phyloP scores from a whole-genome alignment of 2,888 invertebrate genomes.

The Myopa tessellatipennis region DNA sequence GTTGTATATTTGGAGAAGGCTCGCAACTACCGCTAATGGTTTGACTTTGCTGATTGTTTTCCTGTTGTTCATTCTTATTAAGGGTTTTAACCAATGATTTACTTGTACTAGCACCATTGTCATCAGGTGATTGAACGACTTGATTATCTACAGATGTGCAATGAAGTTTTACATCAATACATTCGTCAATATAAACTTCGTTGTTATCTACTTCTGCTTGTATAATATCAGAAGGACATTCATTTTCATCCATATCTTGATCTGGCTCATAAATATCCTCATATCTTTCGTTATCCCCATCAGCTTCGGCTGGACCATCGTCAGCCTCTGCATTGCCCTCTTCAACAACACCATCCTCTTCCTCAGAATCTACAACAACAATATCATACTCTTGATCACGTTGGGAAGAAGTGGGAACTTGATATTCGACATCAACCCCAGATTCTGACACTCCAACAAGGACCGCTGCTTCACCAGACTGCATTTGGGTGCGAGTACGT shows the following conservation, averaged over 20 bases:
- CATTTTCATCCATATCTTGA: slow-evolving; percentile 72
- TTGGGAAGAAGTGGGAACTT: slow-evolving; percentile 88
- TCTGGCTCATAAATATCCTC: slow-evolving; percentile 70
- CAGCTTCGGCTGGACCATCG: slow-evolving; percentile 68
- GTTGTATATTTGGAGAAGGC: slow-evolving; percentile 65
- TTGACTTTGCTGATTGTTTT: slow-evolving; percentile 73
- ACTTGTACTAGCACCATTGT: slow-evolving; percentile 55
- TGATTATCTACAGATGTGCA: slow-evolving; percentile 68
- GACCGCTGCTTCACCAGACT: slow-evolving; percentile 59
- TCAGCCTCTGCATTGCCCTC: slow-evolving; percentile 70
- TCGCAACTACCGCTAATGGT: slow-evolving; percentile 83
- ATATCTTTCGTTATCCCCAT: slow-evolving; percentile 72
- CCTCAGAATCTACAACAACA: slow-evolving; percentile 83
- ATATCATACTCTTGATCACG: slow-evolving; percentile 88
- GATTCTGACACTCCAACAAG: slow-evolving; percentile 72
- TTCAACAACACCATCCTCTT: slow-evolving; percentile 70
- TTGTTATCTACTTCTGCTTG: slow-evolving; percentile 70
- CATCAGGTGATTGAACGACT: slow-evolving; percentile 64
- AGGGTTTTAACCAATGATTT: slow-evolving; percentile 51
- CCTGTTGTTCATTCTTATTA: slow-evolving; percentile 57
- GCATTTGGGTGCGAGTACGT: slow-evolving; percentile 63
- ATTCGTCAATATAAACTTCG: slow-evolving; percentile 76
- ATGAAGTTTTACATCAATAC: slow-evolving; percentile 75
- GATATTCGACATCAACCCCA: slow-evolving; percentile 77
- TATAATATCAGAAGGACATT: slow-evolving; percentile 69